Conservation (phyloP, 1,140 invertebrate genomes). For the Brachionus sp. region DNA sequence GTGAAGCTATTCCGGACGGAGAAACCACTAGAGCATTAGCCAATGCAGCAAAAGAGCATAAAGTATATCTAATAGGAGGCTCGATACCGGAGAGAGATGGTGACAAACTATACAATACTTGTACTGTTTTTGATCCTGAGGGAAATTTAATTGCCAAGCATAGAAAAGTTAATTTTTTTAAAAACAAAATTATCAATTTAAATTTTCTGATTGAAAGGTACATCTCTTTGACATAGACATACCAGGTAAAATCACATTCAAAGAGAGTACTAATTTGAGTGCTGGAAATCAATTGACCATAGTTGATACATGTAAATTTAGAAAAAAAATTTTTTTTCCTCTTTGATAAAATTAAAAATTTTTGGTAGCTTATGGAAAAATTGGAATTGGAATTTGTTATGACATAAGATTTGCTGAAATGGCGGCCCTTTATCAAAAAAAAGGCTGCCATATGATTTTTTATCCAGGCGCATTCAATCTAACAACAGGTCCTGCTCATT, state of each 20-base stretch:
- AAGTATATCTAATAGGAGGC: slow-evolving; percentile 77
- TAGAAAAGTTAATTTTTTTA: slow-evolving; percentile 56
- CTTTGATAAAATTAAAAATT: slow-evolving; percentile 42
- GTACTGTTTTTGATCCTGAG: slow-evolving; percentile 76
- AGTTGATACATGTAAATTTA: slow-evolving; percentile 65
- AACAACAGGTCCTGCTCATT: slow-evolving; percentile 87
- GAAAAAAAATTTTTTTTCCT: slow-evolving; percentile 21
- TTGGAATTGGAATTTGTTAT: slow-evolving; percentile 89
- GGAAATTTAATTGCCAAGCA: slow-evolving; percentile 68
- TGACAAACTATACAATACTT: slow-evolving; percentile 77
- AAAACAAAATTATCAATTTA: slow-evolving; percentile 46
- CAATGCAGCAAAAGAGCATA: slow-evolving; percentile 70
- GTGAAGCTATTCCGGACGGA: slow-evolving; percentile 75
- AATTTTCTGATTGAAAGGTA: slow-evolving; percentile 63
- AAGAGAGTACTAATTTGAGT: slow-evolving; percentile 78
- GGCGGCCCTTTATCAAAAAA: slow-evolving; percentile 69
- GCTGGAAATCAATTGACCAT: slow-evolving; percentile 72
- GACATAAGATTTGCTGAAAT: slow-evolving; percentile 87
- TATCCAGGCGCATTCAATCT: slow-evolving; percentile 94
- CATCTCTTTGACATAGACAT: slow-evolving; percentile 94
- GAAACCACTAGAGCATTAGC: slow-evolving; percentile 67
- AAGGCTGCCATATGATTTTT: slow-evolving; percentile 76
- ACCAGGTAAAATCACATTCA: slow-evolving; percentile 83
- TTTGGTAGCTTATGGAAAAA: slow-evolving; percentile 67
- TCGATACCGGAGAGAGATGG: slow-evolving; percentile 76